phyloP scores from a whole-genome alignment of 2,797 vertebrate species.

The Sebastolobus altivelis region DNA sequence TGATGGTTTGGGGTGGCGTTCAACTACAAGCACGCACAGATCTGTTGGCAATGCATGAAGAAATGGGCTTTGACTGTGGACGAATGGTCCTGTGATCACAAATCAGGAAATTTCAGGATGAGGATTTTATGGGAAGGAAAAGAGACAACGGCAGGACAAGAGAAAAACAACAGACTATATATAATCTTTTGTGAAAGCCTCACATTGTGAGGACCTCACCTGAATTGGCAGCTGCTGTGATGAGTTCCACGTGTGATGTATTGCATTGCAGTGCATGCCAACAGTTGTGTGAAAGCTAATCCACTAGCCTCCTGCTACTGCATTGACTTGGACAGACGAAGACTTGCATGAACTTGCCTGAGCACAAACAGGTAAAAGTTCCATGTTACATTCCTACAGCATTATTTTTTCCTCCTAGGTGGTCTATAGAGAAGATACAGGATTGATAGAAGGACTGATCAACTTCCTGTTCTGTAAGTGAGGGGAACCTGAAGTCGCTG shows the following conservation, averaged over 20 bases:
- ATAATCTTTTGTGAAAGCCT: slow-evolving; percentile 2
- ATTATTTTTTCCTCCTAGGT: slow-evolving; percentile 68
- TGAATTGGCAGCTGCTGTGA: slow-evolving; percentile 37
- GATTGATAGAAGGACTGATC: slow-evolving; percentile 33
- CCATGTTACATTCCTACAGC: slow-evolving; percentile 53
- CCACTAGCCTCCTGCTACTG: slow-evolving; percentile 29
- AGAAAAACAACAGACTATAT: neutral
- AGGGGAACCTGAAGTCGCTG: slow-evolving; percentile 26
- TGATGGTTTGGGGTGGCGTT: slow-evolving; percentile 32
- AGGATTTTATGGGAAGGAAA: neutral
- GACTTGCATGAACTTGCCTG: slow-evolving; percentile 59
- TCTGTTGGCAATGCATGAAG: slow-evolving; percentile 52
- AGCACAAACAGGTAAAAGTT: slow-evolving; percentile 28
- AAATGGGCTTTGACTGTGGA: slow-evolving; percentile 12
- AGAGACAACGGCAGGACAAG: neutral
- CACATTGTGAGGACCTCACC: slow-evolving; percentile 18
- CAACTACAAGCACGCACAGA: slow-evolving; percentile 26
- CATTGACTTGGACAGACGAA: slow-evolving; percentile 28
- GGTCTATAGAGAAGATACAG: slow-evolving; percentile 63
- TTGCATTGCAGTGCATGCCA: slow-evolving; percentile 51
- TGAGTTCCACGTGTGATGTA: slow-evolving; percentile 9
- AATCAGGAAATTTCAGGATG: neutral
- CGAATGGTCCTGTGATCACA: slow-evolving; percentile 7
- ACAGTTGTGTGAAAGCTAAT: slow-evolving; percentile 50
- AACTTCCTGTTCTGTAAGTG: slow-evolving; percentile 23